Conservation (phyloP, 2,888 invertebrate genomes). For the Agriopis leucophaearia region DNA sequence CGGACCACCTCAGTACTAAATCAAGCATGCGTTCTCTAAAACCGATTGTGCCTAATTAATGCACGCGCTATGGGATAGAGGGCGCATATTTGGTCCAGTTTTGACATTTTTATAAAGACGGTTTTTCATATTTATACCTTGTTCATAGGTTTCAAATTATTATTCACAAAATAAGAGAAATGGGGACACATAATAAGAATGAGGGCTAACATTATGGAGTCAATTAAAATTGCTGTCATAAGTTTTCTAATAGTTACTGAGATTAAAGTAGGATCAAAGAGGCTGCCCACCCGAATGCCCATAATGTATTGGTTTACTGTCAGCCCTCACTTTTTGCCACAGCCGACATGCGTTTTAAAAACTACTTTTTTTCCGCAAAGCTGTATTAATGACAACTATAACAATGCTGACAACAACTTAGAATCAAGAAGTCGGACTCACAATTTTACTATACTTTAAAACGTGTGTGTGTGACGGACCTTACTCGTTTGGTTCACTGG, state of each 20-base stretch:
- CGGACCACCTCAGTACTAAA: too few species aligned
- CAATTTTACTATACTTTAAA: slow-evolving; percentile 17
- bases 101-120: too few species aligned
- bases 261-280: too few species aligned
- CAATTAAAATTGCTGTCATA: neutral
- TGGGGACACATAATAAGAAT: neutral
- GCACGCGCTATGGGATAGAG: too few species aligned
- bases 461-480: slow-evolving; percentile 2
- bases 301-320: neutral
- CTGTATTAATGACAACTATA: neutral
- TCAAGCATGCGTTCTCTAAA: too few species aligned
- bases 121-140: too few species aligned
- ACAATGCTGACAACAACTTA: neutral
- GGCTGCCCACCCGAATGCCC: too few species aligned
- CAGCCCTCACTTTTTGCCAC: slow-evolving; percentile 1
- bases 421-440: slow-evolving; percentile 11
- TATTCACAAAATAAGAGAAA: neutral
- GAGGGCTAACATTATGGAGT: neutral
- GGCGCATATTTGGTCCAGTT: too few species aligned
- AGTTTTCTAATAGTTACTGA: neutral
- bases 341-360: neutral
- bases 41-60: too few species aligned
- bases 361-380: neutral
- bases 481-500: slow-evolving; percentile 17
- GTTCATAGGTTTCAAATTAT: neutral